Percentiles rank a stretch among this genome's conserved stretches.
phyloP scores from a whole-genome alignment of 1,140 invertebrate species.

The Nymphalis io region DNA sequence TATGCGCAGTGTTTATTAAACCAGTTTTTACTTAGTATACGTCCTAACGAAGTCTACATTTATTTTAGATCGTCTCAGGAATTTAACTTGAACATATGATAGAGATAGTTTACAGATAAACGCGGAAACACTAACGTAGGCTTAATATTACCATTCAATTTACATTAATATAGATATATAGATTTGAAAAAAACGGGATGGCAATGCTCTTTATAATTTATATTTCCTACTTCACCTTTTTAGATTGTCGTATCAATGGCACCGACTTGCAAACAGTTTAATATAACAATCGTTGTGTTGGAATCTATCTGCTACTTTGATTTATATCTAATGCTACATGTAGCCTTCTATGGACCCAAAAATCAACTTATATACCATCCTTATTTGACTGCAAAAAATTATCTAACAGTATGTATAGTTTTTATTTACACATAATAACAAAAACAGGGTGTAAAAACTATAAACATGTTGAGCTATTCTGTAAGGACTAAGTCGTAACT shows the following conservation, averaged over 20 bases:
- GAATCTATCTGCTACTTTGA: constrained; percentile 73
- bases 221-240: constrained; percentile 30
- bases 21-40: no score
- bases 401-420: constrained; percentile 57
- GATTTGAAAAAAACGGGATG: background rate
- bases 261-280: constrained; percentile 59
- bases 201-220: background rate
- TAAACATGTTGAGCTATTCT: background rate
- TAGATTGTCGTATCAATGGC: constrained; percentile 65
- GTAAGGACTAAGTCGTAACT: no score
- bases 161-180: background rate
- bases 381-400: constrained; percentile 74
- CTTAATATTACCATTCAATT: background rate
- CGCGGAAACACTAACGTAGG: no score
- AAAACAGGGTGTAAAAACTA: background rate
- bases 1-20: no score
- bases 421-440: background rate
- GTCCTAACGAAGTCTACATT: no score
- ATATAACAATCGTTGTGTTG: constrained; percentile 53
- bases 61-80: no score
- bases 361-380: constrained; percentile 78
- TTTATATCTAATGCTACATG: constrained; percentile 72
- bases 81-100: no score
- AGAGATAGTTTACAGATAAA: no score
- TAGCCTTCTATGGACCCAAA: constrained; percentile 72